A percentile compares a stretch with the other conserved stretches of the same genome.
Evolutionary conservation across 2,113 vertebrate genomes (phyloP).

Genomic region (Orientallactaga bullata): DNA sequence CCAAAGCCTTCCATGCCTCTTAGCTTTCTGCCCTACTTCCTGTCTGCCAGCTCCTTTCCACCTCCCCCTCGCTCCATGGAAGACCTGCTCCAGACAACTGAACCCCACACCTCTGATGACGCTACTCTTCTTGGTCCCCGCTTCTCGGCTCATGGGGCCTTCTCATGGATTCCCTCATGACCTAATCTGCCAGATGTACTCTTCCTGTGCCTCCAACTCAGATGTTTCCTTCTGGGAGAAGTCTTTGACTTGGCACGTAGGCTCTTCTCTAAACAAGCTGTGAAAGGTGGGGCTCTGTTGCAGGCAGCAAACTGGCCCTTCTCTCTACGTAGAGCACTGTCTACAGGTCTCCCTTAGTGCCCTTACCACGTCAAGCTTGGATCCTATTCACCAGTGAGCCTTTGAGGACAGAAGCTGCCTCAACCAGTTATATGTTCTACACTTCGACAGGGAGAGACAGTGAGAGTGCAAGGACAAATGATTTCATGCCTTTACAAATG

Average conservation of each 20-base stretch:
- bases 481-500: slow-evolving; percentile 27
- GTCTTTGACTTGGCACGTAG: background rate
- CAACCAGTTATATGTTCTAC: background rate
- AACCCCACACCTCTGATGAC: background rate
- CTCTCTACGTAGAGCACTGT: background rate
- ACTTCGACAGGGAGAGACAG: background rate
- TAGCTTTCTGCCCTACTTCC: background rate
- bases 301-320: fast-evolving
- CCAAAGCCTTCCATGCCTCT: background rate
- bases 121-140: background rate
- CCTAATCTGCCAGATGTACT: background rate
- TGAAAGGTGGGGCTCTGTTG: fast-evolving
- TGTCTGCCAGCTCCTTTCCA: fast-evolving
- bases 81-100: background rate
- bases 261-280: background rate
- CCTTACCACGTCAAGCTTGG: background rate
- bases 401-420: background rate
- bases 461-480: background rate
- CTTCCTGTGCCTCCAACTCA: background rate
- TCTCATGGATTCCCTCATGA: background rate
- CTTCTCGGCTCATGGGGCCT: background rate
- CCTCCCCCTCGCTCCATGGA: background rate
- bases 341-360: background rate
- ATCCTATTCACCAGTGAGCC: background rate
- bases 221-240: background rate